These are phyloP conservation scores for Tursiops truncatus DNA, from an alignment of 2,113 vertebrate species.

Conservation along the genomic window DNA sequence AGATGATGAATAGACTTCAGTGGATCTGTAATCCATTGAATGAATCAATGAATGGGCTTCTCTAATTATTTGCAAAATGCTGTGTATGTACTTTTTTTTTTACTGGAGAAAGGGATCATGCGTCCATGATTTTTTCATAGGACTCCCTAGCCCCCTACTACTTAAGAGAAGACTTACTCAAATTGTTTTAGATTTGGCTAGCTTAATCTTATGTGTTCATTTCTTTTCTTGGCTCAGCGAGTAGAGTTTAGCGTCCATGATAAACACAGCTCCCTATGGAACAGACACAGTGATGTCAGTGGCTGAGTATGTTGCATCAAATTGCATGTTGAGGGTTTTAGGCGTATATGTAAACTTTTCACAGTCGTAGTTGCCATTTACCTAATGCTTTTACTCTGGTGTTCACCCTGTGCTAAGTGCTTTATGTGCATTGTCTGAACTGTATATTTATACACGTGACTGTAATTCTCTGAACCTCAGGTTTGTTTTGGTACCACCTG, in stretches of 20 bases:
- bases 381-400: background rate
- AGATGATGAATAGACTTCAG: background rate
- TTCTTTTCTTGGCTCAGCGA: slow-evolving; percentile 13
- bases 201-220: background rate
- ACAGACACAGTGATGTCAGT: slow-evolving; percentile 57
- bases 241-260: background rate
- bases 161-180: background rate
- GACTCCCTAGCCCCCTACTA: background rate
- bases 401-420: background rate
- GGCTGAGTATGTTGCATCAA: slow-evolving; percentile 57
- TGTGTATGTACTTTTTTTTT: background rate
- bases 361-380: background rate
- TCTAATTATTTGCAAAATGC: background rate
- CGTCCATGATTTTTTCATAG: background rate
- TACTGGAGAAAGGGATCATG: background rate
- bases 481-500: background rate
- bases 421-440: background rate
- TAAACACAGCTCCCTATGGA: slow-evolving; percentile 36
- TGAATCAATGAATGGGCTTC: background rate
- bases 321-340: slow-evolving; percentile 49
- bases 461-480: background rate
- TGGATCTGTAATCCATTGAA: background rate
- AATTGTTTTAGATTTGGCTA: background rate
- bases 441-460: background rate
- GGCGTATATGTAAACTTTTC: background rate